Evolutionary conservation across 2,797 vertebrate genomes (phyloP), one percentile per base, ranked within the genome.

Genomic region (Botia kubotai): DNA sequence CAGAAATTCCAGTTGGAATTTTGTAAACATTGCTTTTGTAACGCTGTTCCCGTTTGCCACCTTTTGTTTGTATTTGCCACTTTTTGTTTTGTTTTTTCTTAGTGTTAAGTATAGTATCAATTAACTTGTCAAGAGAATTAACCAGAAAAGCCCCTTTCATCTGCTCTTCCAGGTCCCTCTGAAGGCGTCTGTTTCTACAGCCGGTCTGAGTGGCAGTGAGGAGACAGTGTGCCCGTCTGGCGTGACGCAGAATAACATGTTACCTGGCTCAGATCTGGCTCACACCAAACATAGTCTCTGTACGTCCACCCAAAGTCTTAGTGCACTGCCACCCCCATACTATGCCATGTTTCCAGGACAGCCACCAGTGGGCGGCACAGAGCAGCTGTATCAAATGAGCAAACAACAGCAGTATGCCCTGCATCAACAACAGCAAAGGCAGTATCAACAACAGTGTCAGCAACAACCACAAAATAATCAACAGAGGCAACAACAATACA

Each of bases 291-390:
- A 83, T 6, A 73, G 83, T 26, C 90, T 94, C 36, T 94, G 89
- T 87, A 87, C 88, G 11, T 95, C 95, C 29, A 95, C 94, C 0
- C 94, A 94, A 83, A 96, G 94, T 80, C 93, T 95, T 23, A 93
- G 91, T 23, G 89, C 92, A 46, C 72, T 92, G 55, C 87, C 93
- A 1, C 91, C 90, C 0, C 92, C 93, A 0, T 95, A 95, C 90
- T 95, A 94, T 87, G 89, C 94, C 80, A 89, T 95, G 69, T 87
- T 95, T 39, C 94, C 94, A 0, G 93, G 93, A 11, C 93, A 93
- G 78, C 91, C 92, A 88, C 91, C 91, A 0, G 92, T 91, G 53
- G 84, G 79, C 39, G 67, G 76, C 77, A 78, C 79, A 0, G 88
- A 89, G 73, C 87, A 87, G 43, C 82, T 82, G n/a, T 86, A 86